Evolutionary conservation across 2,888 invertebrate species (phyloP).

Genomic region (Conomelus anceps): DNA sequence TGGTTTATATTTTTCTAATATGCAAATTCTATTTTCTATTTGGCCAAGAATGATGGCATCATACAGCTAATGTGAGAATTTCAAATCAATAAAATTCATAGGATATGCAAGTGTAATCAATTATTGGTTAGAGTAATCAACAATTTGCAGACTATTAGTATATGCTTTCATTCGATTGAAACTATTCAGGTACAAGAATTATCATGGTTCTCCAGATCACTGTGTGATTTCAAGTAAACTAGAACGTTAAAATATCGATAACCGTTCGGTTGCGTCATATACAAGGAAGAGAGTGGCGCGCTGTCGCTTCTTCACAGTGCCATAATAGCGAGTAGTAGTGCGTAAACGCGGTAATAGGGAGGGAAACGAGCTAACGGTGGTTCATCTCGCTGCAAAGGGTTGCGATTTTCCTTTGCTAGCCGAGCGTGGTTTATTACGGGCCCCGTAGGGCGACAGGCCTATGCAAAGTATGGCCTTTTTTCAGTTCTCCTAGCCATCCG

Average conservation of each 20-base stretch:
- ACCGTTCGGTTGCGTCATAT: neutral
- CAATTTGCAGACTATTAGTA: too few species aligned
- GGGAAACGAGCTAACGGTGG: neutral
- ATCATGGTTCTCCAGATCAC: neutral
- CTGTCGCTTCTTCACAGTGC: neutral
- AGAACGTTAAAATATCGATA: neutral
- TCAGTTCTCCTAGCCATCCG: conserved; percentile 3
- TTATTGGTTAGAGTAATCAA: too few species aligned
- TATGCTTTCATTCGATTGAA: neutral
- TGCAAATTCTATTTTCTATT: too few species aligned
- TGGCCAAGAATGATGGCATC: too few species aligned
- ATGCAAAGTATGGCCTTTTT: neutral
- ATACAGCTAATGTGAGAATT: too few species aligned
- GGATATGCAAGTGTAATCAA: too few species aligned
- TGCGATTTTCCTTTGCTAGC: conserved; percentile 7
- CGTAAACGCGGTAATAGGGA: neutral
- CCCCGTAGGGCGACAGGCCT: neutral
- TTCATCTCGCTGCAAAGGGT: neutral
- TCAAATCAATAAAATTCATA: too few species aligned
- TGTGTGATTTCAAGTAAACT: neutral
- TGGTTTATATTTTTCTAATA: too few species aligned
- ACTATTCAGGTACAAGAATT: neutral
- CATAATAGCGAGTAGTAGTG: neutral
- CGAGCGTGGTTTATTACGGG: conserved; percentile 12
- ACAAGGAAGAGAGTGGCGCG: neutral